phyloP scores from a whole-genome alignment of 2,888 invertebrate genomes.

The Orthosia gothica region DNA sequence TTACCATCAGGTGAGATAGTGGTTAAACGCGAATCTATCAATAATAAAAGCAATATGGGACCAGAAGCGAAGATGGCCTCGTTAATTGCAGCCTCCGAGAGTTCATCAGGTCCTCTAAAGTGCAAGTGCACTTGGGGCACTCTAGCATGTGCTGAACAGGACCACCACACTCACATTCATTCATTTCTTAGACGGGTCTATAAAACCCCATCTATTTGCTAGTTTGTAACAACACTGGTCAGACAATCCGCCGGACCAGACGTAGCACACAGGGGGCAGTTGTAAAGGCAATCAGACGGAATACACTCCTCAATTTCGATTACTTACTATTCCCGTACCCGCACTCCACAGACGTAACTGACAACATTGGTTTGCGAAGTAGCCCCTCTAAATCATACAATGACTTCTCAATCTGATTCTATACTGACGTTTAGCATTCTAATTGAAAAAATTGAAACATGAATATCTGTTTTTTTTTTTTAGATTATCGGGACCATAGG shows the following conservation, averaged over 20 bases:
- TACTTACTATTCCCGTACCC: conserved; percentile 16
- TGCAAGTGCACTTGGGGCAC: too few species aligned
- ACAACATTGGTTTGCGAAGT: conserved; percentile 17
- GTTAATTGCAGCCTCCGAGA: too few species aligned
- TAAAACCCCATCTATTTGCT: not conserved
- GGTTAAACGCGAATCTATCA: too few species aligned
- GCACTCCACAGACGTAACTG: conserved; percentile 12
- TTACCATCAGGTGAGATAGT: too few species aligned
- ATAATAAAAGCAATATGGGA: too few species aligned
- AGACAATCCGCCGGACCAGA: not conserved
- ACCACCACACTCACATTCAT: too few species aligned
- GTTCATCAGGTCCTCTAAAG: too few species aligned
- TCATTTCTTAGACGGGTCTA: too few species aligned
- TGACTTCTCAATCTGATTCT: not conserved
- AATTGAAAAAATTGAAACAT: not conserved
- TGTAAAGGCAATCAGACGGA: conserved; percentile 20
- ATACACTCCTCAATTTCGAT: conserved; percentile 23
- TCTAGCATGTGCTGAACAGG: too few species aligned
- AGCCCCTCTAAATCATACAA: not conserved
- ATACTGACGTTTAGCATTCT: not conserved
- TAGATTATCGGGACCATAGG: too few species aligned
- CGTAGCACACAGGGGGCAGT: conserved; percentile 9
- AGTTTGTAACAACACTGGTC: conserved; percentile 3
- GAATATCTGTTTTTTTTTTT: too few species aligned
- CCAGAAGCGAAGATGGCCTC: too few species aligned